Conservation (phyloP, 2,797 vertebrate genomes). For the Pangasius mekongensis region DNA sequence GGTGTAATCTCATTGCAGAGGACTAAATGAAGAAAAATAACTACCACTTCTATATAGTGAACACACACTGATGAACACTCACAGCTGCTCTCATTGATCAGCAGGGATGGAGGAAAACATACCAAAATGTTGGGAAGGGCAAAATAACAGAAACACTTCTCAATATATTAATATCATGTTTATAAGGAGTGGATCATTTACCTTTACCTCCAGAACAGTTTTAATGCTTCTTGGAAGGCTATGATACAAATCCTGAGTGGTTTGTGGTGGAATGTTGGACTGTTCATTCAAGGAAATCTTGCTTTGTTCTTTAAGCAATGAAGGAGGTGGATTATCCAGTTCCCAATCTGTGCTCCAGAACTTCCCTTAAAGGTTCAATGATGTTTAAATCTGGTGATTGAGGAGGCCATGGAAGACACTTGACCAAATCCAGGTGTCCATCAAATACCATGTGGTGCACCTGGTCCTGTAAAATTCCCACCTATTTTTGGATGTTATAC, state of each 20-base stretch:
- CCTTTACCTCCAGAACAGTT: neutral
- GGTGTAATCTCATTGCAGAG: conserved; percentile 54
- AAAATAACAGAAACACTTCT: neutral
- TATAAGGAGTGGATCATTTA: neutral
- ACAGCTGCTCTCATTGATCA: neutral
- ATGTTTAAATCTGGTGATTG: neutral
- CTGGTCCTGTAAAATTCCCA: neutral
- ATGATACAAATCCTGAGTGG: neutral
- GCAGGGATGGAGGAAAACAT: neutral
- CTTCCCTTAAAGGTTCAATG: neutral
- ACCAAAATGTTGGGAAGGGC: neutral
- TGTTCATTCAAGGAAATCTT: neutral
- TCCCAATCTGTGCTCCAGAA: neutral
- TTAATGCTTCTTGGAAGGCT: neutral
- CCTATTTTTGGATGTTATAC: neutral
- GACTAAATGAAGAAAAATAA: conserved; percentile 50
- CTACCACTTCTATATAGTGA: conserved; percentile 10
- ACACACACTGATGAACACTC: neutral
- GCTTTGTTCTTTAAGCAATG: neutral
- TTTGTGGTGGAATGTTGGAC: neutral
- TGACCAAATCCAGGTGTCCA: neutral
- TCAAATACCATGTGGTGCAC: neutral
- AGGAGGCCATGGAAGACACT: neutral
- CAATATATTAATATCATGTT: neutral
- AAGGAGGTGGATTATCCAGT: neutral